Percentiles rank a stretch among this genome's conserved stretches.
Evolutionary conservation across 1,140 invertebrate species (phyloP).

Genomic region (Belonocnema kinseyi): DNA sequence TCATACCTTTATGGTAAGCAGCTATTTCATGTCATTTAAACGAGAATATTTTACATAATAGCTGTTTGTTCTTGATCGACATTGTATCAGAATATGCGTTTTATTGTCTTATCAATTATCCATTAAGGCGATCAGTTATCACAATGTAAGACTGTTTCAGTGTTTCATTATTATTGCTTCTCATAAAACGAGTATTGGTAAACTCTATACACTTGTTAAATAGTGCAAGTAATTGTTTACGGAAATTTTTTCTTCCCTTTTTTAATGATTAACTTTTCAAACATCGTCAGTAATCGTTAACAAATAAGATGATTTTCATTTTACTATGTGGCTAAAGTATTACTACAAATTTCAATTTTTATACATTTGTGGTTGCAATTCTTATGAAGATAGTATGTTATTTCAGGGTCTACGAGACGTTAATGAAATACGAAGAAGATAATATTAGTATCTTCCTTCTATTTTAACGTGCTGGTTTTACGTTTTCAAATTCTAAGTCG

Average conservation of each 20-base stretch:
- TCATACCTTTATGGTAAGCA: background rate
- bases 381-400: no score
- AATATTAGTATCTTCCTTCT: no score
- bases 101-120: conserved; percentile 16
- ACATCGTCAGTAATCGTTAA: no score
- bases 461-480: conserved; percentile 6
- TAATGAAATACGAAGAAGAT: no score
- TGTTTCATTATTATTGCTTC: background rate
- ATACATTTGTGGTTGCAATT: no score
- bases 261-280: no score
- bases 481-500: conserved; percentile 6
- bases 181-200: background rate
- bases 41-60: background rate
- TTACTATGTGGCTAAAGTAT: no score
- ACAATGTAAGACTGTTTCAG: conserved; percentile 4
- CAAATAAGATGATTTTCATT: no score
- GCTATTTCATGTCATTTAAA: background rate
- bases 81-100: background rate
- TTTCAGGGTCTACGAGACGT: no score
- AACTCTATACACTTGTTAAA: conserved; percentile 3
- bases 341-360: no score
- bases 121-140: conserved; percentile 20
- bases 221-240: conserved; percentile 1
- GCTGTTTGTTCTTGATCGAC: conserved; percentile 8
- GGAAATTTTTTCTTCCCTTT: background rate